Percentiles rank a stretch among this genome's conserved stretches.
phyloP scores from a whole-genome alignment of 2,888 invertebrate genomes.

The Timema cristinae region DNA sequence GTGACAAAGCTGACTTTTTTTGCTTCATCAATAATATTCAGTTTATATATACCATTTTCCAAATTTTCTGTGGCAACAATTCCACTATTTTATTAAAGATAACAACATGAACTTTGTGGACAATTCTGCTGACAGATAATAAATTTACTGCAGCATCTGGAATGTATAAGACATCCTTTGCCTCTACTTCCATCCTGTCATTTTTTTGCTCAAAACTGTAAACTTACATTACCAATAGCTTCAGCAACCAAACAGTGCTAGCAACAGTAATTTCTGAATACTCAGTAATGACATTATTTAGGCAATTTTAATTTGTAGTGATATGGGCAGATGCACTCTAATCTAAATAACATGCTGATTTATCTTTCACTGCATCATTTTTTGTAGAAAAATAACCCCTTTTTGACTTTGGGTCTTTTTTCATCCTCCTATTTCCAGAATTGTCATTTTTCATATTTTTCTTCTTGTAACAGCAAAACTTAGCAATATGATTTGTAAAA shows the following conservation, averaged over 20 bases:
- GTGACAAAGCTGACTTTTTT: neutral
- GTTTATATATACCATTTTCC: neutral
- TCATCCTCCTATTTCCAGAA: no score
- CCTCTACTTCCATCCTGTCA: neutral
- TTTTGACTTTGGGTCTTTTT: no score
- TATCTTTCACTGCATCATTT: no score
- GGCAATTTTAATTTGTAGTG: no score
- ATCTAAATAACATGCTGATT: no score
- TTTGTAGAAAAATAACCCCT: no score
- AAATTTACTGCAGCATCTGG: neutral
- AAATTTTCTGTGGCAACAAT: neutral
- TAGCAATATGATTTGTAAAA: no score
- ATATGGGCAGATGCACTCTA: no score
- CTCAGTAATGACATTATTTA: no score
- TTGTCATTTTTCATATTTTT: no score
- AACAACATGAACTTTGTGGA: neutral
- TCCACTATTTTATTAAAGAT: neutral
- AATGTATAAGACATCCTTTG: neutral
- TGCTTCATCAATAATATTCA: neutral
- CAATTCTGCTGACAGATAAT: neutral
- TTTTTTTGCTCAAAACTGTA: neutral
- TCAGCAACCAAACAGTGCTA: conserved; percentile 34
- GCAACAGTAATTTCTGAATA: neutral
- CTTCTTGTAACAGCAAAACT: no score
- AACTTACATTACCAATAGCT: conserved; percentile 52